A percentile compares a stretch with the other conserved stretches of the same genome.
Evolutionary conservation across 1,140 invertebrate genomes (phyloP).

Genomic region (Drosophila tropicalis): DNA sequence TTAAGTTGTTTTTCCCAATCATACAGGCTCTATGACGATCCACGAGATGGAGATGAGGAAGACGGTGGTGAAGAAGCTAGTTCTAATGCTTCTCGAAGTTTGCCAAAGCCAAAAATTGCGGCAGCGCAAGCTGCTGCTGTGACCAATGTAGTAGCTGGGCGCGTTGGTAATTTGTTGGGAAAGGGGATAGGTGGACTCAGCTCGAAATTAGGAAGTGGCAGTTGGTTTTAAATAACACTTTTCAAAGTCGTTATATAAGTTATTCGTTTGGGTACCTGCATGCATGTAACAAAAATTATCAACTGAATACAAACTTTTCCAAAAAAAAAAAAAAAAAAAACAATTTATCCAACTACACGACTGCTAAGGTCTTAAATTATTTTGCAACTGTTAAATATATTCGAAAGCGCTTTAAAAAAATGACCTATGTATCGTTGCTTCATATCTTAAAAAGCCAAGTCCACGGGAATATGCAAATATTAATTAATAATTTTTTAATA

Average conservation of each 20-base stretch:
- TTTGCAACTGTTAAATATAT: too few species aligned
- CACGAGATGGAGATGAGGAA: constrained; percentile 86
- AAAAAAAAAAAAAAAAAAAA: neutral
- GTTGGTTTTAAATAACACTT: constrained; percentile 85
- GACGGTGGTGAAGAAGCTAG: constrained; percentile 86
- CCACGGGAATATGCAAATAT: too few species aligned
- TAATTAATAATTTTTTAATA: too few species aligned
- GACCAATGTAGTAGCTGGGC: constrained; percentile 90
- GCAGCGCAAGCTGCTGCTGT: constrained; percentile 84
- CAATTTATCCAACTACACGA: neutral
- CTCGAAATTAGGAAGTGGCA: constrained; percentile 89
- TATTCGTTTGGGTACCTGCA: neutral
- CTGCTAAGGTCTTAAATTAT: neutral
- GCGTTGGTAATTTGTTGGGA: constrained; percentile 90
- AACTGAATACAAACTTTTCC: neutral
- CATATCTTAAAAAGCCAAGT: too few species aligned
- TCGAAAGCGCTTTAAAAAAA: too few species aligned
- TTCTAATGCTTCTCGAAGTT: constrained; percentile 69
- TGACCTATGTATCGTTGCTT: too few species aligned
- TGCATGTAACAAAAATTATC: neutral
- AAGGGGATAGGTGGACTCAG: constrained; percentile 91
- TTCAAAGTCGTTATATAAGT: neutral
- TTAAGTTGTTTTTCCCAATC: neutral
- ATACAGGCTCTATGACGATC: constrained; percentile 84
- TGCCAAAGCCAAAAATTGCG: constrained; percentile 80